Evolutionary conservation across 2,797 vertebrate species (phyloP).

Genomic region (Taeniopygia guttata): DNA sequence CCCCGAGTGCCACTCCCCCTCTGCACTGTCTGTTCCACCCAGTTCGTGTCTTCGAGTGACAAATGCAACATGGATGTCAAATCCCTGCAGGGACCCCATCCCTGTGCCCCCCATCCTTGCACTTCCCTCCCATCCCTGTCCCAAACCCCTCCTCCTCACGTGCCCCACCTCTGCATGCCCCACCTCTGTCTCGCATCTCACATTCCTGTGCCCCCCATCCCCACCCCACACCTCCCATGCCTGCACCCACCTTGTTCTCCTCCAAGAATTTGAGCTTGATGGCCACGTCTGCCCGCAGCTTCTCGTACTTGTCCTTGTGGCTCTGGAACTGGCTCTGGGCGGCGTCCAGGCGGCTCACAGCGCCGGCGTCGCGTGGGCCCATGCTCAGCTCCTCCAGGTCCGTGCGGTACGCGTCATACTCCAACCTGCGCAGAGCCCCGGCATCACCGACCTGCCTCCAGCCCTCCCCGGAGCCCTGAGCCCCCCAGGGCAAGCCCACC

Average conservation of each 20-base stretch:
- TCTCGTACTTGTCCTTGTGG: conserved; percentile 93
- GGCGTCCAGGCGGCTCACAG: conserved; percentile 86
- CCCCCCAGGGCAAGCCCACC: conserved; percentile 66
- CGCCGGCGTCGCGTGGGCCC: conserved; percentile 85
- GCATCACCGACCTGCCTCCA: fast-evolving
- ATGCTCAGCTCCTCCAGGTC: conserved; percentile 94
- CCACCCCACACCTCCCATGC: neutral
- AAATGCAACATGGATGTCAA: neutral
- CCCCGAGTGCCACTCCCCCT: fast-evolving
- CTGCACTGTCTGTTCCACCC: neutral
- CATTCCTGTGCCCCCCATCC: neutral
- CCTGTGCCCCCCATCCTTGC: neutral
- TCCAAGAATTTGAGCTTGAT: conserved; percentile 98
- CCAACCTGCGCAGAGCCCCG: conserved; percentile 74
- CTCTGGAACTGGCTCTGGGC: conserved; percentile 92
- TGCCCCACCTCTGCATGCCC: neutral
- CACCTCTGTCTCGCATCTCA: neutral
- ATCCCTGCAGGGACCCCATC: neutral
- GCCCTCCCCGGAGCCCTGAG: fast-evolving
- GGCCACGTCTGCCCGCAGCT: conserved; percentile 91
- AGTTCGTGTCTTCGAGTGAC: neutral
- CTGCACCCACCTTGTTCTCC: conserved; percentile 89
- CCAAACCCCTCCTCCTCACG: fast-evolving
- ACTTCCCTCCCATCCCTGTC: neutral
- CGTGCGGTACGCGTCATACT: conserved; percentile 93